These are phyloP conservation scores for Diarsia dahlii DNA, from an alignment of 2,888 invertebrate genomes.

Conservation along the genomic window DNA sequence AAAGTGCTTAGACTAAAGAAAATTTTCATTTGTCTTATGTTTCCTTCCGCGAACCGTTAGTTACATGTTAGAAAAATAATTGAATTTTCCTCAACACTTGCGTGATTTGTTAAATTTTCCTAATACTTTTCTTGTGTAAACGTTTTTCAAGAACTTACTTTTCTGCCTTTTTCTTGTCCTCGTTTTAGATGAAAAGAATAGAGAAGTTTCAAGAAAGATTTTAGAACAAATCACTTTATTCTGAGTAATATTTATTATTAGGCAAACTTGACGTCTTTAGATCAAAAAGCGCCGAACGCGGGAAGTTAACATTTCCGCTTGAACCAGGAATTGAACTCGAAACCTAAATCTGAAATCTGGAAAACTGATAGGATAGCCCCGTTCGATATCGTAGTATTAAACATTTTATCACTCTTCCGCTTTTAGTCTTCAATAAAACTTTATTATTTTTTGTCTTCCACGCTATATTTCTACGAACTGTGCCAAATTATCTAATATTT, in stretches of 20 bases:
- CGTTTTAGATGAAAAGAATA: background rate
- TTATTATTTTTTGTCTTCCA: conserved; percentile 26
- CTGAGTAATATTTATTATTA: conserved; percentile 15
- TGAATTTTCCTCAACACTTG: background rate
- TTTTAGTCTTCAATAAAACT: conserved; percentile 36
- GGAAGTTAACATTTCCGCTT: conserved; percentile 53
- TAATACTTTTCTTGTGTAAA: background rate
- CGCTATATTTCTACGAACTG: conserved; percentile 46
- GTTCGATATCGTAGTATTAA: conserved; percentile 42
- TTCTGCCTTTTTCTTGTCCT: background rate
- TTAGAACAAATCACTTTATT: background rate
- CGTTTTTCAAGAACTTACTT: background rate
- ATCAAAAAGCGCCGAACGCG: conserved; percentile 33
- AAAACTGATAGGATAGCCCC: conserved; percentile 45
- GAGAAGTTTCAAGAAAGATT: background rate
- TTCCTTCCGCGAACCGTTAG: background rate
- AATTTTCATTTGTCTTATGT: background rate
- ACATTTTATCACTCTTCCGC: conserved; percentile 40
- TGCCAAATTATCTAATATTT: conserved; percentile 63
- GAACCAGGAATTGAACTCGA: conserved; percentile 60
- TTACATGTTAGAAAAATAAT: background rate
- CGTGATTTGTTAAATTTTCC: background rate
- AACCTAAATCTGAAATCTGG: conserved; percentile 52
- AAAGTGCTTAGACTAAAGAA: conserved; percentile 5
- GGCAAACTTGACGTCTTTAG: conserved; percentile 34